Conservation (phyloP, 2,113 vertebrate genomes). For the Recurvirostra avosetta region DNA sequence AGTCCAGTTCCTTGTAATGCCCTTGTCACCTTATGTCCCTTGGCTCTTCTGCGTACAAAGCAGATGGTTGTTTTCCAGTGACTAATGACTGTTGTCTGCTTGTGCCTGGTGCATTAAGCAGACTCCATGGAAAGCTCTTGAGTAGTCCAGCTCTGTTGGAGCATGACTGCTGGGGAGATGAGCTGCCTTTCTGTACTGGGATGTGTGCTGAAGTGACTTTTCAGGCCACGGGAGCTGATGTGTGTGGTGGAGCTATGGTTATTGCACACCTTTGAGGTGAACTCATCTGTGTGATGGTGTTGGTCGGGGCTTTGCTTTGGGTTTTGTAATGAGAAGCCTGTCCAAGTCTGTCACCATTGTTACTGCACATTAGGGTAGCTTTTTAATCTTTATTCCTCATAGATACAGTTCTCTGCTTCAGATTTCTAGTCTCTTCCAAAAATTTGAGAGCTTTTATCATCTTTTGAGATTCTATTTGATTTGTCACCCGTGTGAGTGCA, state of each 20-base stretch:
- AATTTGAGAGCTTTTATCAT: not conserved
- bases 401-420: not conserved
- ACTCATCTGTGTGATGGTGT: fast-evolving
- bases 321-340: not conserved
- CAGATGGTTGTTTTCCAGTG: not conserved
- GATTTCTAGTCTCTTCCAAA: not conserved
- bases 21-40: not conserved
- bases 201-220: not conserved
- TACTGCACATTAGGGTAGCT: not conserved
- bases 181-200: not conserved
- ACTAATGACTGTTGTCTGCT: not conserved
- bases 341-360: not conserved
- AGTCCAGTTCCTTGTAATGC: not conserved
- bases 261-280: not conserved
- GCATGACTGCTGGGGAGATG: not conserved
- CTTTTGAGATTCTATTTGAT: not conserved
- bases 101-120: not conserved
- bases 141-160: not conserved
- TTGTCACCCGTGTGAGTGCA: not conserved
- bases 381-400: not conserved
- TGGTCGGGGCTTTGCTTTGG: not conserved
- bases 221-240: not conserved
- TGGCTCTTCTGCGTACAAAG: too few relatives aligned
- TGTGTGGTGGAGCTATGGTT: not conserved
- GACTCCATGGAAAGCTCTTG: not conserved